Percentiles rank a stretch among this genome's conserved stretches.
Conservation (phyloP, 2,888 invertebrate genomes). For the Hesperia comma region DNA sequence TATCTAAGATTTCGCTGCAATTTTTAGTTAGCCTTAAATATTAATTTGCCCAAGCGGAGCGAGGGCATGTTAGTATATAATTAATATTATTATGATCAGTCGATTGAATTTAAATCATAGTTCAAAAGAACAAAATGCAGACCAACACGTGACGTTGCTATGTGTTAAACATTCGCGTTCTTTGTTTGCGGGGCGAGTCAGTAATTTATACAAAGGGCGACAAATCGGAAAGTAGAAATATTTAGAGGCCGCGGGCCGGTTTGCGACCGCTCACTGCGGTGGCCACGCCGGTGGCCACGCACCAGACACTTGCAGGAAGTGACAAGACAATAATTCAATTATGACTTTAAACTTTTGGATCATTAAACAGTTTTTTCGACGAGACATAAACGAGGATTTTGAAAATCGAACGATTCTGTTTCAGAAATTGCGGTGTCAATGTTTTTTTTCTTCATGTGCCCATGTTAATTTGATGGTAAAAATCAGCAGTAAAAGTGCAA, state of each 20-base stretch:
- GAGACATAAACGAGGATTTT: not conserved
- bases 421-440: not conserved
- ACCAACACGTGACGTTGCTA: not conserved
- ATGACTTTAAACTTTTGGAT: not conserved
- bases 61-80: too few relatives aligned
- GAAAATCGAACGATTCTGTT: not conserved
- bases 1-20: too few relatives aligned
- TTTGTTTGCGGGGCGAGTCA: conserved; percentile 50
- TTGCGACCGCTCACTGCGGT: conserved; percentile 48
- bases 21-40: too few relatives aligned
- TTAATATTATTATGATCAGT: too few relatives aligned
- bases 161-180: conserved; percentile 41
- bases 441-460: not conserved
- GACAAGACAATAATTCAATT: conserved; percentile 7
- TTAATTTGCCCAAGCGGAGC: too few relatives aligned
- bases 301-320: conserved; percentile 31
- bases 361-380: not conserved
- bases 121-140: too few relatives aligned
- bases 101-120: too few relatives aligned
- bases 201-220: conserved; percentile 61
- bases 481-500: too few relatives aligned
- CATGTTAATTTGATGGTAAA: too few relatives aligned
- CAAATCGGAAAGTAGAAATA: conserved; percentile 60
- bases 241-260: conserved; percentile 71
- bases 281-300: conserved; percentile 32